Base-by-base conservation (phyloP, 2,113 vertebrate species). In the Hippocampus comes region DNA sequence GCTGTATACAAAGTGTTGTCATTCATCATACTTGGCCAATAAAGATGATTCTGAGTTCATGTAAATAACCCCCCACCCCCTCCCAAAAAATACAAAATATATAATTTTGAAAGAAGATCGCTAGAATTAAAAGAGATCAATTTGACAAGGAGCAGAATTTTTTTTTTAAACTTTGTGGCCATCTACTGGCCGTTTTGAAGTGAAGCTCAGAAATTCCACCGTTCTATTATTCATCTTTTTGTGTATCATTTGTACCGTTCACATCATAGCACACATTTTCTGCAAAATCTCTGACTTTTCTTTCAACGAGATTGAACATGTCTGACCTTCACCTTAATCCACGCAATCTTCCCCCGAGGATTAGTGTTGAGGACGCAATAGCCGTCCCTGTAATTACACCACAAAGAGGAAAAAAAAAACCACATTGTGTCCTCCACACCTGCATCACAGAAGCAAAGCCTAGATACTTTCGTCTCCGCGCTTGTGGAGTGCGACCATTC, bases 151-250 rank as follows among this genome's bases (percentile, higher is more conserved):
- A 14, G 10, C 10, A 46, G 43, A 46, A 4, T 46, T 46, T 49
- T 17, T 49, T 49, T 14, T 46, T 46, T 49, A 5, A 49, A 30
- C 60, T 84, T 57, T 90, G 77, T 75, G 82, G 80, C 78, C 87
- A 73, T 76, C 30, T 75, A 61, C 77, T 87, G 87, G 86, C 64
- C 46, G 43, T 20, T 49, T 49, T 43, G 10, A 27, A 23, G 63
- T 10, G 3, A 23, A 9, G 21, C 51, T 49, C 5, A 1, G 20
- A 1, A 7, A 9, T 53, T 53, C 3, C 43, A 12, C 0, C 9
- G 0, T 53, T 21, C 9, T 21, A 8, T 53, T 21, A 21, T 53
- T 53, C 20, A 9, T 53, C 21, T 2, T 21, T 53, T 53, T 21
- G 51, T 53, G 49, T 53, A 17, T 2, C 12, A 21, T 53, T 4